phyloP scores from a whole-genome alignment of 2,888 invertebrate genomes.

The Norana najaformis region DNA sequence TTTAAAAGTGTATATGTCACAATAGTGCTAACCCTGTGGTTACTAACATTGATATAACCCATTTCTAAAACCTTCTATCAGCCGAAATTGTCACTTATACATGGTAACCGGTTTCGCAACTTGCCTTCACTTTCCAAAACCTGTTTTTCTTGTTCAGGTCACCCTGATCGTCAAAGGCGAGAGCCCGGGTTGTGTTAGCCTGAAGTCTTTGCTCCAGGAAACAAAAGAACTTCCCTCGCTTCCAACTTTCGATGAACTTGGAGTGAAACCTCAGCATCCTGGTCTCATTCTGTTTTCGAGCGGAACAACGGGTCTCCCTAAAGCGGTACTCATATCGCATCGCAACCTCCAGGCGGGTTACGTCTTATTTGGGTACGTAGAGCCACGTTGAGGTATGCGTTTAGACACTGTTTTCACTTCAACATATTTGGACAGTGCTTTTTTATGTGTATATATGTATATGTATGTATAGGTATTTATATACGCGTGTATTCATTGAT shows the following conservation, averaged over 20 bases:
- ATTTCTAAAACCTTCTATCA: no score
- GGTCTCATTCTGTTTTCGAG: slow-evolving; percentile 39
- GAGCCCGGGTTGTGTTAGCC: neutral
- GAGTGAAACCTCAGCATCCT: slow-evolving; percentile 28
- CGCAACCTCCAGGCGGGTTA: slow-evolving; percentile 30
- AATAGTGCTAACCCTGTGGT: no score
- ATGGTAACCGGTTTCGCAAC: no score
- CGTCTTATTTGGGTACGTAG: neutral
- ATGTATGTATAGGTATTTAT: no score
- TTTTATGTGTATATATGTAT: no score
- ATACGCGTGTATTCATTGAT: no score
- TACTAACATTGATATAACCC: no score
- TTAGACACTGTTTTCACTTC: no score
- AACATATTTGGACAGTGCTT: no score
- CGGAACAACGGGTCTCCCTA: slow-evolving; percentile 39
- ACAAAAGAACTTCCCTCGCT: slow-evolving; percentile 22
- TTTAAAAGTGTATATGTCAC: no score
- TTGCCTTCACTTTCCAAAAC: neutral
- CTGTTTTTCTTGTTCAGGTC: neutral
- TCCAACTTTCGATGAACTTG: slow-evolving; percentile 25
- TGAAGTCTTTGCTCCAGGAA: slow-evolving; percentile 9
- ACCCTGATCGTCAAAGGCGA: neutral
- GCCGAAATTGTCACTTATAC: no score
- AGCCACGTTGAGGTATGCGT: no score
- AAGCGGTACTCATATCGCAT: slow-evolving; percentile 37